Conservation (phyloP, 2,888 invertebrate species). For the Hymenopus coronatus region DNA sequence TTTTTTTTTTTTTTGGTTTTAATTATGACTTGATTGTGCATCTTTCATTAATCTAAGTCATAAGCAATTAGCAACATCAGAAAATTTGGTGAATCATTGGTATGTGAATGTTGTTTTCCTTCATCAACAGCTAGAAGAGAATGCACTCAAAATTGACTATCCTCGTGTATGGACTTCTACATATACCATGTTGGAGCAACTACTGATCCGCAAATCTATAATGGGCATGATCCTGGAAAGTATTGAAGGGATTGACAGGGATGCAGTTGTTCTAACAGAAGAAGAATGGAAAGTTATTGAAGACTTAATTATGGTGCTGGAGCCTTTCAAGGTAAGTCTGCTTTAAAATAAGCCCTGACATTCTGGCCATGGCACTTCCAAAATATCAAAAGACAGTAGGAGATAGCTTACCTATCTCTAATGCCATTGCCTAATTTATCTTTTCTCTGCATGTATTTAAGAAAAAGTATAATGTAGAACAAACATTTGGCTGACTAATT, state of each 20-base stretch:
- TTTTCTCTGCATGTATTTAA: too few relatives aligned
- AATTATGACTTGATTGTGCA: too few relatives aligned
- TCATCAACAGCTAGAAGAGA: conserved; percentile 31
- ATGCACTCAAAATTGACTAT: conserved; percentile 42
- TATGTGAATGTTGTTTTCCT: background rate
- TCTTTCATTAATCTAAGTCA: too few relatives aligned
- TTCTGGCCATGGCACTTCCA: too few relatives aligned
- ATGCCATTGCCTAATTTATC: too few relatives aligned
- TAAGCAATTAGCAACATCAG: too few relatives aligned
- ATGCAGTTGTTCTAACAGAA: conserved; percentile 42
- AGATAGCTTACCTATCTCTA: too few relatives aligned
- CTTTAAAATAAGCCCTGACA: background rate
- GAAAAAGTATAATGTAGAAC: too few relatives aligned
- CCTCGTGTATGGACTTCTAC: conserved; percentile 50
- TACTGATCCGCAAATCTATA: conserved; percentile 43
- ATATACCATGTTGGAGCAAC: conserved; percentile 49
- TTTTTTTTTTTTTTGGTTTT: too few relatives aligned
- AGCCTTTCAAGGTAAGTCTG: conserved; percentile 47
- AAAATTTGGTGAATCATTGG: too few relatives aligned
- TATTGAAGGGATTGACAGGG: conserved; percentile 44
- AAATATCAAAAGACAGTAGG: too few relatives aligned
- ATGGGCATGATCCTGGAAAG: conserved; percentile 44
- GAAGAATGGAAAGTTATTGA: conserved; percentile 49
- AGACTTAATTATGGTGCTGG: conserved; percentile 48
- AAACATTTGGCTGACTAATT: too few relatives aligned